These are phyloP conservation scores for Sylvia atricapilla DNA, from an alignment of 2,113 vertebrate species.

Conservation along the genomic window DNA sequence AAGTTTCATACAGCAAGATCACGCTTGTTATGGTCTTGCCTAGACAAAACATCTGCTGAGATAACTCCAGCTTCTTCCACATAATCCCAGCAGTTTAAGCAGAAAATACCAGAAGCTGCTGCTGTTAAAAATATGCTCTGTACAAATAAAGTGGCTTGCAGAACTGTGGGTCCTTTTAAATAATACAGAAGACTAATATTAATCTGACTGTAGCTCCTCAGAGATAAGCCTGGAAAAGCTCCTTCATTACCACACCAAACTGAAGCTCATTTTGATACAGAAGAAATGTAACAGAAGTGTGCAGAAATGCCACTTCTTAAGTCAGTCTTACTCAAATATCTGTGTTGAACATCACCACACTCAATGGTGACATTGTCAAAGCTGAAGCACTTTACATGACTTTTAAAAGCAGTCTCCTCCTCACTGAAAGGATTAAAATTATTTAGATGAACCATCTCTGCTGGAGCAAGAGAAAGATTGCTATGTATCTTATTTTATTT, in stretches of 20 bases:
- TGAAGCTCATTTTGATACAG: background rate
- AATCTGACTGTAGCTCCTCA: background rate
- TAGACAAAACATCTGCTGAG: background rate
- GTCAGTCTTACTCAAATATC: background rate
- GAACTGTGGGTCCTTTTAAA: background rate
- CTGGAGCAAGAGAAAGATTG: slow-evolving; percentile 15
- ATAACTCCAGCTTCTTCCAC: slow-evolving; percentile 10
- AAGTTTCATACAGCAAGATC: background rate
- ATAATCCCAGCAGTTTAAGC: background rate
- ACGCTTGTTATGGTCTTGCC: background rate
- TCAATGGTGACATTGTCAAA: background rate
- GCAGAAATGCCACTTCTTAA: background rate
- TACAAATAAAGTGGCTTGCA: background rate
- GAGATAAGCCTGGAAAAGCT: slow-evolving; percentile 21
- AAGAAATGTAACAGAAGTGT: background rate
- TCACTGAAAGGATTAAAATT: slow-evolving; percentile 1
- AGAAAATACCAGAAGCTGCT: background rate
- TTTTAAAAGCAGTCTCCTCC: slow-evolving; percentile 25
- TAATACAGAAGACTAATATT: background rate
- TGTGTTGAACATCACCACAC: background rate
- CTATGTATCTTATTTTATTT: background rate
- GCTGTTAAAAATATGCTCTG: background rate
- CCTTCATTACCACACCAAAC: background rate
- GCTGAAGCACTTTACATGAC: background rate
- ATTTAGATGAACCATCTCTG: slow-evolving; percentile 24